Evolutionary conservation across 2,888 invertebrate species (phyloP).

Genomic region (Acronicta leporina): DNA sequence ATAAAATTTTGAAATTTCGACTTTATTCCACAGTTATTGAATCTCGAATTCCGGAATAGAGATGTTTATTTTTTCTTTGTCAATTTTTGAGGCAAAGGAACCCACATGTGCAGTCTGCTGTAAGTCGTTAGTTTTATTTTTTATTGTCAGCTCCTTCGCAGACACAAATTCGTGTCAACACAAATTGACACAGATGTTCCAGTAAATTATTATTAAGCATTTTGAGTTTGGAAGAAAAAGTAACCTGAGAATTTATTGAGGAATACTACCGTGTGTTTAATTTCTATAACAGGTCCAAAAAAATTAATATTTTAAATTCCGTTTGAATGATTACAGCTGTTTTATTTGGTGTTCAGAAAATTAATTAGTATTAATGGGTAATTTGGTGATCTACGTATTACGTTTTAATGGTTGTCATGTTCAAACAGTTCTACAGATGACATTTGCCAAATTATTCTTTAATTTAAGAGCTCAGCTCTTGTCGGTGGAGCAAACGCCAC

Average conservation of each 20-base stretch:
- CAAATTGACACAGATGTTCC: slow-evolving; percentile 80
- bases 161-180: slow-evolving; percentile 81
- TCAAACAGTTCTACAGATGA: background rate
- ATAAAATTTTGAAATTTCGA: slow-evolving; percentile 51
- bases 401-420: slow-evolving; percentile 7
- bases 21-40: slow-evolving; percentile 40
- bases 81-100: slow-evolving; percentile 71
- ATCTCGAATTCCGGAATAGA: slow-evolving; percentile 43
- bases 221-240: slow-evolving; percentile 48
- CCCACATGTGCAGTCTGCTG: slow-evolving; percentile 79
- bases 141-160: slow-evolving; percentile 69
- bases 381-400: slow-evolving; percentile 6
- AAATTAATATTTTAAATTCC: slow-evolving; percentile 19
- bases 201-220: slow-evolving; percentile 68
- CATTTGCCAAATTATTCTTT: slow-evolving; percentile 23
- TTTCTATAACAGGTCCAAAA: slow-evolving; percentile 38
- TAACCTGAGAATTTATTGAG: slow-evolving; percentile 39
- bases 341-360: too few species aligned
- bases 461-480: too few species aligned
- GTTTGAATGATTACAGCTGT: background rate
- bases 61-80: slow-evolving; percentile 54
- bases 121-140: slow-evolving; percentile 79
- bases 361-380: too few species aligned
- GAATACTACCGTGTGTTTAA: slow-evolving; percentile 51
- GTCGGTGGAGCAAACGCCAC: too few species aligned